Evolutionary conservation across 2,888 invertebrate species (phyloP).

Genomic region (Agrotis ipsilon): DNA sequence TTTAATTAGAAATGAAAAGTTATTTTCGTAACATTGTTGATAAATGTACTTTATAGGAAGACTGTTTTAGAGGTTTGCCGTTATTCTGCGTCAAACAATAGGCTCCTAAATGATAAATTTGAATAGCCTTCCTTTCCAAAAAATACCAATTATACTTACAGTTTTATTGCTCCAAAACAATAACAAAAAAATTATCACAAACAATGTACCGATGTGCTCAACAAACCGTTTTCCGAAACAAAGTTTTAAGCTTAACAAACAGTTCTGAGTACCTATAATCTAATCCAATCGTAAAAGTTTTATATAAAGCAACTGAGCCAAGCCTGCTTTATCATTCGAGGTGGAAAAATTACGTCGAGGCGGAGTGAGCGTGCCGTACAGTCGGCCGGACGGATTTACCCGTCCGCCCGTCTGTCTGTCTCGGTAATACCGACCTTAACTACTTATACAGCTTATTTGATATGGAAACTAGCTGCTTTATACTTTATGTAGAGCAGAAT

Average conservation of each 20-base stretch:
- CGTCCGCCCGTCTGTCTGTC: slow-evolving; percentile 66
- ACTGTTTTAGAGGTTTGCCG: neutral
- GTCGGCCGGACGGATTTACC: slow-evolving; percentile 74
- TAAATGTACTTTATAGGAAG: neutral
- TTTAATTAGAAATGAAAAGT: slow-evolving; percentile 19
- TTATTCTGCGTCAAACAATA: neutral
- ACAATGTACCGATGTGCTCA: slow-evolving; percentile 23
- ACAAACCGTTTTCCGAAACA: slow-evolving; percentile 40
- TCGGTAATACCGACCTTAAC: slow-evolving; percentile 70
- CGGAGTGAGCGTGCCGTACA: slow-evolving; percentile 76
- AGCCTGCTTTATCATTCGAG: slow-evolving; percentile 58
- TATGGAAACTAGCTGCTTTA: slow-evolving; percentile 44
- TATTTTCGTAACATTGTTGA: neutral
- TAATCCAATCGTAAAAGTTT: slow-evolving; percentile 62
- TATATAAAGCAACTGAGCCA: slow-evolving; percentile 45
- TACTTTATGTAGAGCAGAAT: slow-evolving; percentile 3
- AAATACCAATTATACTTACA: neutral
- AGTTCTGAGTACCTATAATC: slow-evolving; percentile 29
- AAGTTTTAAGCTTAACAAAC: slow-evolving; percentile 47
- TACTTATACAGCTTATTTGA: slow-evolving; percentile 66
- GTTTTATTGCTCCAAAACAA: neutral
- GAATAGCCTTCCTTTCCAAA: slow-evolving; percentile 3
- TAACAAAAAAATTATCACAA: slow-evolving; percentile 25
- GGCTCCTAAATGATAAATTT: neutral
- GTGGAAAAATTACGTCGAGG: slow-evolving; percentile 65